A percentile compares a stretch with the other conserved stretches of the same genome.
Evolutionary conservation across 2,888 invertebrate species (phyloP).

Genomic region (Stegophylla sp.): DNA sequence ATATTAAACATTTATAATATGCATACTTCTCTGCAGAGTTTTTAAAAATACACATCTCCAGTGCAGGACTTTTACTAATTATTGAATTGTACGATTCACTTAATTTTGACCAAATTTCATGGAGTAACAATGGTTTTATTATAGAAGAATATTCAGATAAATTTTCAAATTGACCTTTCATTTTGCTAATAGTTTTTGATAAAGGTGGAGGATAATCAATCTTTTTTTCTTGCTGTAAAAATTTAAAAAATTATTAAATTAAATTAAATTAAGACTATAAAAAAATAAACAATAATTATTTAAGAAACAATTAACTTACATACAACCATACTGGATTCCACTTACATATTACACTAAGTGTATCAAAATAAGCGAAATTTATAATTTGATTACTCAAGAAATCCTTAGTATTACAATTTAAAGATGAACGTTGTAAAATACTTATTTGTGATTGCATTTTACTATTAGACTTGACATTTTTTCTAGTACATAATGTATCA

Average conservation of each 20-base stretch:
- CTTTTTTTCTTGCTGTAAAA: constrained; percentile 35
- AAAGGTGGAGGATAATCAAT: constrained; percentile 15
- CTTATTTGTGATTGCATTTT: neutral
- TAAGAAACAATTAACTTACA: constrained; percentile 30
- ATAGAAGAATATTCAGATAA: constrained; percentile 33
- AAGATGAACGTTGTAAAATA: neutral
- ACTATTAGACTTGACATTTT: constrained; percentile 2
- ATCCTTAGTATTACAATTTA: neutral
- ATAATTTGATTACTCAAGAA: neutral
- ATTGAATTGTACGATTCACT: constrained; percentile 48
- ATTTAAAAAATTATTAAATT: neutral
- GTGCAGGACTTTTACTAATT: constrained; percentile 14
- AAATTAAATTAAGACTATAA: neutral
- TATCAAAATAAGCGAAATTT: constrained; percentile 19
- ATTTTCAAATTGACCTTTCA: constrained; percentile 50
- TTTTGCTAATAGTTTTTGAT: constrained; percentile 18
- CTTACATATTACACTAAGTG: constrained; percentile 48
- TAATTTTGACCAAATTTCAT: constrained; percentile 54
- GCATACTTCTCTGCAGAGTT: constrained; percentile 37
- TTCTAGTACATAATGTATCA: neutral
- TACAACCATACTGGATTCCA: constrained; percentile 50
- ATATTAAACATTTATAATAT: constrained; percentile 9
- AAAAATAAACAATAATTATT: neutral
- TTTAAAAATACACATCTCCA: constrained; percentile 44
- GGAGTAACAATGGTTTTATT: constrained; percentile 23